phyloP scores from a whole-genome alignment of 1,140 invertebrate genomes.

The Chlorops oryzae region DNA sequence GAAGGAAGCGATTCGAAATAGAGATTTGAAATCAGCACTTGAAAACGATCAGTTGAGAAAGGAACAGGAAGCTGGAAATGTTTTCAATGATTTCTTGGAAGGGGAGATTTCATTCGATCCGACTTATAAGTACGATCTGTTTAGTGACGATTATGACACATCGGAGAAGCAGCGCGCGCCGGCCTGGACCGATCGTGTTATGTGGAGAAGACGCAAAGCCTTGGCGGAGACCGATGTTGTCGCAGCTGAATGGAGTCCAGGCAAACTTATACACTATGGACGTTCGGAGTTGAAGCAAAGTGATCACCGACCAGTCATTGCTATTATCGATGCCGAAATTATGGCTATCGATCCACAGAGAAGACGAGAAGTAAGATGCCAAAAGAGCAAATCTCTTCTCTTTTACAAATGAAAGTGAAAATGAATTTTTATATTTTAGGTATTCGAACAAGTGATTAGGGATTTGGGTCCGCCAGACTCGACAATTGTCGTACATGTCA shows the following conservation, averaged over 20 bases:
- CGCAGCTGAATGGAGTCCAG: constrained; percentile 61
- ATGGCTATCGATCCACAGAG: constrained; percentile 68
- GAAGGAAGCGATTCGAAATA: constrained; percentile 72
- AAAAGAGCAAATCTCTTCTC: too few relatives aligned
- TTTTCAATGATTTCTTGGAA: constrained; percentile 93
- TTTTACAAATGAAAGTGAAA: too few relatives aligned
- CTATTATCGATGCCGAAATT: constrained; percentile 82
- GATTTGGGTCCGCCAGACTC: constrained; percentile 91
- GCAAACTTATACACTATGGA: constrained; percentile 83
- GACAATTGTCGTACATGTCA: constrained; percentile 76
- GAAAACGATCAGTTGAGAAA: constrained; percentile 84
- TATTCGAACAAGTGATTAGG: constrained; percentile 79
- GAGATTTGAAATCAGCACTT: constrained; percentile 73
- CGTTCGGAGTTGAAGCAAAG: constrained; percentile 91
- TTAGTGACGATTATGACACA: constrained; percentile 98
- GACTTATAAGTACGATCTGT: constrained; percentile 98
- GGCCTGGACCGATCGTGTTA: constrained; percentile 94
- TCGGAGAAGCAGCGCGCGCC: constrained; percentile 96
- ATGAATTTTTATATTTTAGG: constrained; percentile 30
- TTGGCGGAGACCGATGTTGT: constrained; percentile 59
- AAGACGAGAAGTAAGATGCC: constrained; percentile 48
- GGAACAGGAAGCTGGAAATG: constrained; percentile 73
- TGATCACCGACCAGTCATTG: constrained; percentile 93
- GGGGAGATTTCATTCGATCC: constrained; percentile 89
- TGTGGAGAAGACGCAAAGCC: constrained; percentile 79